Conservation (phyloP, 92 coral and sea anemone species). For the Actinernus sp. region DNA sequence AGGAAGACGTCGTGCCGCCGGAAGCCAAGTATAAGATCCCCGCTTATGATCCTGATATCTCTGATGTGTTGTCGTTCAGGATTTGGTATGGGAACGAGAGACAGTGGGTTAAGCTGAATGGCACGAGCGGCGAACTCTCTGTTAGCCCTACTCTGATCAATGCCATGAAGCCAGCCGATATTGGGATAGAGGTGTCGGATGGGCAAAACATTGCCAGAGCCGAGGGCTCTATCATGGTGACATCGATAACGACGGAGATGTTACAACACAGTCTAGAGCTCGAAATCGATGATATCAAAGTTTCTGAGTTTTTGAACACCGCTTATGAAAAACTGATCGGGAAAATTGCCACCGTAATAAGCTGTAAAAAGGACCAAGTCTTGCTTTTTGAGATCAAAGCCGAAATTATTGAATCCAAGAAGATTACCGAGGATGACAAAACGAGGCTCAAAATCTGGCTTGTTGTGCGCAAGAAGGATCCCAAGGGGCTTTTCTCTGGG, state of each 20-base stretch:
- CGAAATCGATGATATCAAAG: conserved; percentile 72
- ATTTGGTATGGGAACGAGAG: conserved; percentile 54
- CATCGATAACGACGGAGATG: conserved; percentile 79
- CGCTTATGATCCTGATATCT: conserved; percentile 93
- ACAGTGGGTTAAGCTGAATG: conserved; percentile 73
- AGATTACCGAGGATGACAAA: conserved; percentile 49
- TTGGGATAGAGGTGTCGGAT: conserved; percentile 75
- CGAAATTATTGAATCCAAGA: conserved; percentile 34
- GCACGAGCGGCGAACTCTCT: conserved; percentile 71
- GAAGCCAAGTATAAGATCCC: conserved; percentile 81
- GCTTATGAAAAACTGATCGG: conserved; percentile 64
- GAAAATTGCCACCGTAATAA: conserved; percentile 49
- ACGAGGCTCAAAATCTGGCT: conserved; percentile 81
- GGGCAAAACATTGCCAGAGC: conserved; percentile 60
- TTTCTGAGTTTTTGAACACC: conserved; percentile 65
- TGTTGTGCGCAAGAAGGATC: conserved; percentile 63
- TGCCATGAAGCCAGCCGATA: conserved; percentile 58
- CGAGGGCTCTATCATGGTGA: conserved; percentile 78
- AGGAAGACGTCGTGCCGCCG: conserved; percentile 66
- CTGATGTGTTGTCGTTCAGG: conserved; percentile 61
- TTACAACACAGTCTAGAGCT: conserved; percentile 73
- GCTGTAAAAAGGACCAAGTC: conserved; percentile 64
- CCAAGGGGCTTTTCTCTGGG: conserved; percentile 37
- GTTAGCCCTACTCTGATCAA: conserved; percentile 80
- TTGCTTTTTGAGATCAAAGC: conserved; percentile 78